Conservation (phyloP, 2,797 vertebrate species). For the Etheostoma perlongum region DNA sequence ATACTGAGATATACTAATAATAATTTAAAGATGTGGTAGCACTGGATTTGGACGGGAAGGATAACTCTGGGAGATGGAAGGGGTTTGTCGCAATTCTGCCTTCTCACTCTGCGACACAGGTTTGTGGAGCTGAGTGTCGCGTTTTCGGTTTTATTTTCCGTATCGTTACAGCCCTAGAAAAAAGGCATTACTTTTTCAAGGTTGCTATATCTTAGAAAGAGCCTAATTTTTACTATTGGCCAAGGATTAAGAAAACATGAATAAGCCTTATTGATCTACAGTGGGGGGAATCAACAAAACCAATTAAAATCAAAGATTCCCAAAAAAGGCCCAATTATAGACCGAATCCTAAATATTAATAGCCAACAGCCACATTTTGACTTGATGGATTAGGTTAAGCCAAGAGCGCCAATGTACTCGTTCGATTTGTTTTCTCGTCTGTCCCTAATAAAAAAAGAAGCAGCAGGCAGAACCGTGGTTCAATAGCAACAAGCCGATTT, state of each 20-base stretch:
- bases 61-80: no score
- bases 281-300: neutral
- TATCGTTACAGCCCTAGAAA: neutral
- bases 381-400: neutral
- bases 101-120: no score
- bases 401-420: neutral
- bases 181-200: neutral
- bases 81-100: no score
- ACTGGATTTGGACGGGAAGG: no score
- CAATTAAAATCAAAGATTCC: neutral
- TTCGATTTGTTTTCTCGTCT: neutral
- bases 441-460: slow-evolving; percentile 18
- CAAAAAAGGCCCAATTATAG: neutral
- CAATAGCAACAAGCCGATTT: slow-evolving; percentile 13
- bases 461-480: slow-evolving; percentile 6
- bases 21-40: no score
- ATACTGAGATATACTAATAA: no score
- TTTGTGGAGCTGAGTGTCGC: no score
- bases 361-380: neutral
- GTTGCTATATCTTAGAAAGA: neutral
- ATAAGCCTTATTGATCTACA: neutral
- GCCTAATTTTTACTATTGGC: neutral
- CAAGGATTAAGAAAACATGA: neutral
- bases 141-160: no score
- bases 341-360: neutral